Conservation (phyloP, 1,140 invertebrate genomes). For the Condylostylus longicornis region DNA sequence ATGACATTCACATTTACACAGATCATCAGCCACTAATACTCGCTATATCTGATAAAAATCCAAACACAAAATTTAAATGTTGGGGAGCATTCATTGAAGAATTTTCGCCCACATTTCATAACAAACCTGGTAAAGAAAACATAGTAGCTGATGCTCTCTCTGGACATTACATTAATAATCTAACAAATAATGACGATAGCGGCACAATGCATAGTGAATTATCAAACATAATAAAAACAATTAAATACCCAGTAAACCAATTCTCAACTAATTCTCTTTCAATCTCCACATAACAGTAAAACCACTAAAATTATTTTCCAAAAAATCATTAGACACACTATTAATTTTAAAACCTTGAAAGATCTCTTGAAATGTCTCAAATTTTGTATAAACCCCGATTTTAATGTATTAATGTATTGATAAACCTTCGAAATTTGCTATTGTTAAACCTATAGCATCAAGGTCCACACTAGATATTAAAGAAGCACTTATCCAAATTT, state of each 20-base stretch:
- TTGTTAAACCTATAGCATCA: too few species aligned
- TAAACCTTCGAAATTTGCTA: too few species aligned
- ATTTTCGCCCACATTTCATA: constrained; percentile 18
- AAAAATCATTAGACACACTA: background rate
- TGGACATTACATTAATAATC: background rate
- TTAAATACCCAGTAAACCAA: background rate
- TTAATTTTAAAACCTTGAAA: too few species aligned
- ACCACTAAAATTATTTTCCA: background rate
- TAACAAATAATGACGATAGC: too few species aligned
- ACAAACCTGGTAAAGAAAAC: constrained; percentile 25
- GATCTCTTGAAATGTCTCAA: too few species aligned
- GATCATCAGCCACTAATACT: constrained; percentile 36
- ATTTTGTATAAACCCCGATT: background rate
- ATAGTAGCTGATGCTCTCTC: constrained; percentile 19
- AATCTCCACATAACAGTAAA: too few species aligned
- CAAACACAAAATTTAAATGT: constrained; percentile 28
- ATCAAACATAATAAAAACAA: background rate
- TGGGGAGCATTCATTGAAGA: constrained; percentile 33
- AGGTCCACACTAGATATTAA: too few species aligned
- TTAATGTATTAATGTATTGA: background rate
- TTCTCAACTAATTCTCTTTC: too few species aligned
- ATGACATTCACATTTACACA: constrained; percentile 33
- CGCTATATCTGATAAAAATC: constrained; percentile 31
- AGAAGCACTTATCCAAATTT: too few species aligned
- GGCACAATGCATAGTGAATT: background rate